Evolutionary conservation across 2,797 vertebrate species (phyloP).

Genomic region (Hippocampus kuda): DNA sequence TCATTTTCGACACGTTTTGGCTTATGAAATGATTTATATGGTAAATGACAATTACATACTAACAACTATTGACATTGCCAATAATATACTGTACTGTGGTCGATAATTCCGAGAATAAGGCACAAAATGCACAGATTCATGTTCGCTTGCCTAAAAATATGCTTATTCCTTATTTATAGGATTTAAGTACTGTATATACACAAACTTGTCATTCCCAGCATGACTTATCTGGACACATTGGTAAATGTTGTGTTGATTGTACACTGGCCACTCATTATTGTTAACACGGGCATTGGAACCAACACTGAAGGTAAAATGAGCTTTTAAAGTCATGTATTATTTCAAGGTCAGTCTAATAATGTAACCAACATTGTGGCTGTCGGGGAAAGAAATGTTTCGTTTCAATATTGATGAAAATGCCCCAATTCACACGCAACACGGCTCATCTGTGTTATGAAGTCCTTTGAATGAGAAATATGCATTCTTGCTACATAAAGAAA

Average conservation of each 20-base stretch:
- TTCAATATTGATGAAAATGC: not conserved
- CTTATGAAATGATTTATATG: conserved; percentile 64
- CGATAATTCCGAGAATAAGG: conserved; percentile 87
- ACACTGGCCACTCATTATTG: conserved; percentile 55
- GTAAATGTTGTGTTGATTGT: conserved; percentile 70
- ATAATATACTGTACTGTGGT: conserved; percentile 60
- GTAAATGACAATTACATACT: conserved; percentile 68
- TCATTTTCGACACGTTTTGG: conserved; percentile 37
- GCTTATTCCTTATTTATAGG: conserved; percentile 75
- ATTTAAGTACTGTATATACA: conserved; percentile 80
- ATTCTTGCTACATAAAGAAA: conserved; percentile 51
- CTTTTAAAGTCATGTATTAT: conserved; percentile 23
- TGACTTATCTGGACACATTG: conserved; percentile 79
- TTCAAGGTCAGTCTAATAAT: conserved; percentile 33
- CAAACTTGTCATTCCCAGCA: conserved; percentile 88
- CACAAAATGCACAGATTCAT: conserved; percentile 99
- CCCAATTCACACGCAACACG: not conserved
- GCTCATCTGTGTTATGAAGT: conserved; percentile 30
- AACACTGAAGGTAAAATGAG: not conserved
- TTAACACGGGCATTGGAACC: not conserved
- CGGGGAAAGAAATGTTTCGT: conserved; percentile 8
- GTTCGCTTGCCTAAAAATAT: conserved; percentile 85
- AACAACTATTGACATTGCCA: conserved; percentile 71
- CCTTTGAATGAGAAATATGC: conserved; percentile 8
- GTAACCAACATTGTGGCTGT: conserved; percentile 29